Evolutionary conservation across 2,113 vertebrate species (phyloP).

Genomic region (Pachyramphus minor): DNA sequence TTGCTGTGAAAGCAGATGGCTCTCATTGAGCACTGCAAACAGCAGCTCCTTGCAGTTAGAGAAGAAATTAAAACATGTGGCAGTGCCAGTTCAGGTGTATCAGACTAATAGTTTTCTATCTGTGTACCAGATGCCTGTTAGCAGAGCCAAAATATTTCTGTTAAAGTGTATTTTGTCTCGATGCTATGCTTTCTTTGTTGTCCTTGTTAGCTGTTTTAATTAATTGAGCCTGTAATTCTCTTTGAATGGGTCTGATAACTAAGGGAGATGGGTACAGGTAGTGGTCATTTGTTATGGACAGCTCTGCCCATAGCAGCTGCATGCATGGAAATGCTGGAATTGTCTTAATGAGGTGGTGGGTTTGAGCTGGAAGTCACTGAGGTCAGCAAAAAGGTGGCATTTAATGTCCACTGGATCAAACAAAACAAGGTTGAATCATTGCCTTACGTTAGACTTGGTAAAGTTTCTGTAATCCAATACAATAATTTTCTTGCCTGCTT

Average conservation of each 20-base stretch:
- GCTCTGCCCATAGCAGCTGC: neutral
- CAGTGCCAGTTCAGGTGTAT: neutral
- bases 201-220: conserved; percentile 13
- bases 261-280: neutral
- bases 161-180: neutral
- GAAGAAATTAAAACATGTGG: neutral
- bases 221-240: neutral
- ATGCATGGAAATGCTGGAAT: neutral
- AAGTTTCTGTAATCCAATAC: neutral
- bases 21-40: neutral
- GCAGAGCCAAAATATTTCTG: neutral
- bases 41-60: neutral
- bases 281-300: neutral
- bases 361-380: neutral
- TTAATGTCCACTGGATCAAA: neutral
- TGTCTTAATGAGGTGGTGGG: neutral
- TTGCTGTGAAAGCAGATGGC: neutral
- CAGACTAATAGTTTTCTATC: neutral
- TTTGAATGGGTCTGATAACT: neutral
- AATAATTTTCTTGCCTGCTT: neutral
- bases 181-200: neutral
- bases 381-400: neutral
- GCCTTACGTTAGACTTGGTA: neutral
- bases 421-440: neutral
- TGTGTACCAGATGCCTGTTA: neutral